A percentile compares a stretch with the other conserved stretches of the same genome.
Evolutionary conservation across 92 coral and sea anemone species (phyloP).

Genomic region (Siderastrea radians): DNA sequence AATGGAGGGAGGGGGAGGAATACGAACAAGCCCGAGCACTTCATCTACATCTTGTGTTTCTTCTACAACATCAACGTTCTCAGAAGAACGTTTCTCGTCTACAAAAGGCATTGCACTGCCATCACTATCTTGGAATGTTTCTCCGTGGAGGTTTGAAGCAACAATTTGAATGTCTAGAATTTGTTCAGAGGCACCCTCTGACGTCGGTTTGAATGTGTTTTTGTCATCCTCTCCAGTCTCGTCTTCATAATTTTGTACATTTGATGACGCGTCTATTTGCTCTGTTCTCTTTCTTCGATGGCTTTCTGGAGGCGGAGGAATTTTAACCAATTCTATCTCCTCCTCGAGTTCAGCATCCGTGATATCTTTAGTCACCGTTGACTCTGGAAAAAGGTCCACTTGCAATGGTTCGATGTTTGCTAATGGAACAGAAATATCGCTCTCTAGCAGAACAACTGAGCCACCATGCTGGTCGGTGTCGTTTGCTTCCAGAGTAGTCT

Average conservation of each 20-base stretch:
- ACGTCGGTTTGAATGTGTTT: not conserved
- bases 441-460: not conserved
- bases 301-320: constrained; percentile 62
- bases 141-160: not conserved
- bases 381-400: not conserved
- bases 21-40: constrained; percentile 46
- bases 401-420: not conserved
- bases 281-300: constrained; percentile 5
- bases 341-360: not conserved
- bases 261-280: not conserved
- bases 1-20: constrained; percentile 52
- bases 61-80: not conserved
- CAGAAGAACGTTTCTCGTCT: not conserved
- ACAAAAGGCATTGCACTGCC: not conserved
- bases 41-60: not conserved
- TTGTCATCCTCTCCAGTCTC: not conserved
- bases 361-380: not conserved
- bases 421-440: not conserved
- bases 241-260: not conserved
- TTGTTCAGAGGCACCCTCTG: not conserved
- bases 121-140: not conserved
- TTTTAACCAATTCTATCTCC: constrained; percentile 20
- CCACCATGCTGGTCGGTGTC: not conserved
- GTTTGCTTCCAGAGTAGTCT: not conserved
- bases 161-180: not conserved